Conservation (phyloP, 2,888 invertebrate genomes). For the Ormyrus thymus region DNA sequence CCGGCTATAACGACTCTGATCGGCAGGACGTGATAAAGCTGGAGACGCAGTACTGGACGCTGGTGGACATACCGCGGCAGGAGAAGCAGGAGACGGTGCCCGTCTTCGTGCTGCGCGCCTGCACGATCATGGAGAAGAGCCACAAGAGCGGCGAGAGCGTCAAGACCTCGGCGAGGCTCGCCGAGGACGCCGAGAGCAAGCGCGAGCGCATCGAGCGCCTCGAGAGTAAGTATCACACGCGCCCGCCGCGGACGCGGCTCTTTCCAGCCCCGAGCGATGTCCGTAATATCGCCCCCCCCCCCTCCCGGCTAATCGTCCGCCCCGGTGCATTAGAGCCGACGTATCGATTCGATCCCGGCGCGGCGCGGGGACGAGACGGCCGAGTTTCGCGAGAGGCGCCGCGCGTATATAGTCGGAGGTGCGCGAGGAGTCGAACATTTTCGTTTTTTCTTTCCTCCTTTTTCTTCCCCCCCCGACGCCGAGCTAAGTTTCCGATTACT, state of each 20-base stretch:
- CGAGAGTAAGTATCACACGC: conserved; percentile 81
- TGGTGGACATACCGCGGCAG: conserved; percentile 94
- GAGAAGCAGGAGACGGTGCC: conserved; percentile 96
- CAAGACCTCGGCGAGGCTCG: conserved; percentile 88
- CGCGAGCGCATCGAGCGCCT: conserved; percentile 90
- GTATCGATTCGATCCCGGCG: neutral
- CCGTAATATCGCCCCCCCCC: neutral
- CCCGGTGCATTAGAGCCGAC: neutral
- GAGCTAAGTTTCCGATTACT: conserved; percentile 32
- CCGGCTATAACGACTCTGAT: neutral
- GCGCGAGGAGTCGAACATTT: neutral
- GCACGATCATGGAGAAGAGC: conserved; percentile 93
- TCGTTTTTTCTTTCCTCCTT: neutral
- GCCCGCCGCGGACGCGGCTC: neutral
- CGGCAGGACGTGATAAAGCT: conserved; percentile 90
- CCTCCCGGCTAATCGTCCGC: neutral
- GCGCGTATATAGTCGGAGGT: neutral
- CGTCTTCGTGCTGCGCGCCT: conserved; percentile 92
- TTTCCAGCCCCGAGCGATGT: no score
- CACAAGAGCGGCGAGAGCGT: conserved; percentile 93
- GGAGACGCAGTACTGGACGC: conserved; percentile 95
- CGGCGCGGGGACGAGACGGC: neutral
- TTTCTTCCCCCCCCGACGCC: no score
- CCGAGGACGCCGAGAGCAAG: conserved; percentile 90
- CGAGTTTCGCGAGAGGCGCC: neutral